Base-by-base conservation (phyloP, 2,888 invertebrate genomes). In the Andrena dorsata region DNA sequence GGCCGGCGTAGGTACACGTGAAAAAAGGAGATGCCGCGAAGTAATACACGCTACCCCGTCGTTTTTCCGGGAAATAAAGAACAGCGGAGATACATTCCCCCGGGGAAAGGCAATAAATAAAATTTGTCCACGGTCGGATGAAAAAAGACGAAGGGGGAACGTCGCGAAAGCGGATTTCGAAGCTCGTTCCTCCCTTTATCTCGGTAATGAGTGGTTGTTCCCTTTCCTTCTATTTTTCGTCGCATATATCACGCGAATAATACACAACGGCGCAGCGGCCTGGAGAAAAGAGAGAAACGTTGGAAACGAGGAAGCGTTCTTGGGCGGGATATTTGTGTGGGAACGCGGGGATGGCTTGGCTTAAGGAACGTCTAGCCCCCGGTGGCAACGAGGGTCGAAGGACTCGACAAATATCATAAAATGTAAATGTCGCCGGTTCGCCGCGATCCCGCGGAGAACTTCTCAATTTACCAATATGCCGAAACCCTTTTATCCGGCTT, bases 281-380 rank as follows among this genome's bases (percentile, higher is more conserved):
- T 75, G 69, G 74, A 56, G 60, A 20, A 41, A 26, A 58, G 28
- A 30, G 71, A 49, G 53, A 6, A 4, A n/a, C 20, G 4, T 32
- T 53, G 70, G 61, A 74, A 51, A 68, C 73, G 76, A 63, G 41
- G 49, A 60, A 79, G 78, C 71, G 83, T 84, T 71, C 64, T 72
- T 35, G 80, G 80, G 60, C 74, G 73, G 88, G 84, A 90, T 91
- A 91, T 90, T 91, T 91, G 89, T 89, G 89, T 91, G 92, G 87
- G 89, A 91, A 92, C 86, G 79, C 69, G 76, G 82, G 86, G 85
- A 87, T 89, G 89, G 83, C 73, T 72, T 77, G 86, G 90, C 89
- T 89, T 90, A 89, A 85, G 76, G 84, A 70, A 79, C 68, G 68
- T 80, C 70, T 61, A 69, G 64, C 65, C 72, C 64, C 63, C 81